Evolutionary conservation across 2,888 invertebrate species (phyloP).

Genomic region (Orthonevra nobilis): DNA sequence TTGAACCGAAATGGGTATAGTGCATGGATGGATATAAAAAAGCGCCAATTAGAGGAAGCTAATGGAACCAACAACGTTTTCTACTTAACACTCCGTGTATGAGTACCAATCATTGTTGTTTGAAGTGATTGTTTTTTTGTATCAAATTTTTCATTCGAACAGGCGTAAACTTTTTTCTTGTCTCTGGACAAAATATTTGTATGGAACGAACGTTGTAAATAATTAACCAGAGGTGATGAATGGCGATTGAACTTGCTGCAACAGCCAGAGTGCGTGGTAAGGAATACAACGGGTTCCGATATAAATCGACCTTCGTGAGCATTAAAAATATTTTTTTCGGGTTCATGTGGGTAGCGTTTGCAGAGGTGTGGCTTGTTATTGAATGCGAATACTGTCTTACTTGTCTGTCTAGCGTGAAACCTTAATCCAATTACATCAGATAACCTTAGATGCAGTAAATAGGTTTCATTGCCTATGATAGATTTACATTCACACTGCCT

Average conservation of each 20-base stretch:
- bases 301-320: slow-evolving; percentile 46
- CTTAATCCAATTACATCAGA: slow-evolving; percentile 24
- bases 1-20: slow-evolving; percentile 9
- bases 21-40: slow-evolving; percentile 29
- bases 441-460: slow-evolving; percentile 21
- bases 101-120: slow-evolving; percentile 37
- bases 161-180: slow-evolving; percentile 20
- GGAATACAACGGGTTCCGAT: slow-evolving; percentile 18
- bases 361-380: slow-evolving; percentile 43
- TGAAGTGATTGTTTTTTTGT: slow-evolving; percentile 31
- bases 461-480: neutral
- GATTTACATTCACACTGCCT: slow-evolving; percentile 1
- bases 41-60: slow-evolving; percentile 47
- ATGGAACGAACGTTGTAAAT: slow-evolving; percentile 3
- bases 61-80: slow-evolving; percentile 50
- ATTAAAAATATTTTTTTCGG: slow-evolving; percentile 34
- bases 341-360: slow-evolving; percentile 31
- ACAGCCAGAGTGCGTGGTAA: no score
- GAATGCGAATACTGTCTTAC: slow-evolving; percentile 23
- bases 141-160: slow-evolving; percentile 23
- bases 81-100: slow-evolving; percentile 50
- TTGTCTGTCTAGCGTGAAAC: slow-evolving; percentile 21
- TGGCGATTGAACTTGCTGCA: slow-evolving; percentile 8
- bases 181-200: slow-evolving; percentile 14
- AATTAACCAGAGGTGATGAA: slow-evolving; percentile 27